A percentile compares a stretch with the other conserved stretches of the same genome.
Conservation (phyloP, 2,113 vertebrate genomes). For the Herpetotheres cachinnans region DNA sequence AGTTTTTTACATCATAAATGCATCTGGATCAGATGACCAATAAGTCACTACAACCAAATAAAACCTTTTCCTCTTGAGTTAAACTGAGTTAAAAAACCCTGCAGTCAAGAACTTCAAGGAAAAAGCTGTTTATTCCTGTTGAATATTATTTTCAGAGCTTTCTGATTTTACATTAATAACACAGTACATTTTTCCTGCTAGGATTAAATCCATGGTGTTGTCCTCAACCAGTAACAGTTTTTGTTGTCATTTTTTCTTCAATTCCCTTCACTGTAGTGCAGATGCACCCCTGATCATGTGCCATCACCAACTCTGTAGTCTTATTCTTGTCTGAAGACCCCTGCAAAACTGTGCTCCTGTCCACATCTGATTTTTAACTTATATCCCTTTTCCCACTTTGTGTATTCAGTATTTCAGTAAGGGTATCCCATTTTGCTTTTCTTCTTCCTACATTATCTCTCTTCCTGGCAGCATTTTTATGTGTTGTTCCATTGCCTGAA, state of each 20-base stretch:
- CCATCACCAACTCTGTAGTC: not conserved
- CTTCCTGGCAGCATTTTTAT: not conserved
- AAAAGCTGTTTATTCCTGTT: not conserved
- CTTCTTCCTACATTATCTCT: not conserved
- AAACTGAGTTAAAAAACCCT: not conserved
- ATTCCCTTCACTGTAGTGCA: not conserved
- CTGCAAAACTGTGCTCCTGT: not conserved
- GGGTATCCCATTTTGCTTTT: not conserved
- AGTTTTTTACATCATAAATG: not conserved
- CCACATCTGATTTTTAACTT: not conserved
- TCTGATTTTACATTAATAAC: not conserved
- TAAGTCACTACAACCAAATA: not conserved
- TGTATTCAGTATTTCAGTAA: not conserved
- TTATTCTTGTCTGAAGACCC: not conserved
- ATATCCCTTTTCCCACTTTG: not conserved
- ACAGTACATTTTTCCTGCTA: not conserved
- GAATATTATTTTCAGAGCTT: not conserved
- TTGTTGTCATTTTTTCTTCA: not conserved
- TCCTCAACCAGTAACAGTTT: not conserved
- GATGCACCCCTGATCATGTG: not conserved
- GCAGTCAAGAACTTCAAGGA: not conserved
- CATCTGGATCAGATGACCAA: not conserved
- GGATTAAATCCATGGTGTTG: not conserved
- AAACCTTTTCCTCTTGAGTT: not conserved
- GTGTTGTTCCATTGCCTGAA: not conserved